Evolutionary conservation across 2,113 vertebrate genomes (phyloP), one percentile per base, ranked within the genome.

Genomic region (Macrotis lagotis): DNA sequence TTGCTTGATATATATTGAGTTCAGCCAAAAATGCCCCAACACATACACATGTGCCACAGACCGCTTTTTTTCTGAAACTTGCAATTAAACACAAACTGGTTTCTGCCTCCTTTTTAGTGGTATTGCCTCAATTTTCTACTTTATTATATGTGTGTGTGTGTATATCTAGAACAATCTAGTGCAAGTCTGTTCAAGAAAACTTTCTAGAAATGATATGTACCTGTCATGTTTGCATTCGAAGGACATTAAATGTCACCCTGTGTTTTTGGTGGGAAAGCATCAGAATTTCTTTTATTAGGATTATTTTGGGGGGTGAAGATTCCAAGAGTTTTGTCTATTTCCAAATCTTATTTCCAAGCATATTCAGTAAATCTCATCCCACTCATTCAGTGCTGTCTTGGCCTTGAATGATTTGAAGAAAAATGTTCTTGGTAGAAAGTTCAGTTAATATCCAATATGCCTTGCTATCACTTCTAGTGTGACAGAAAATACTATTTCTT

Each of bases 371-470:
- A 22, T 83, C n/a, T 44, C n/a, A 44, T 83, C 66, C 16, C n/a
- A 83, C 66, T 83, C 66, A 44, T 16, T 44, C 44, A 44, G 44
- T 24, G 66, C 19, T 44, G 66, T n/a, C 37, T 83, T 83, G 66
- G n/a, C 66, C 66, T 83, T 44, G n/a, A 44, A 24, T n/a, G 8
- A 83, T 83, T 66, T 83, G 37, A 83, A 83, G n/a, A 83, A 83
- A 94, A 49, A 37, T 93, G 50, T 19, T 92, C 91, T 83, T 3
- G 90, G 10, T 95, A 91, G 66, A 96, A 93, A 88, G 37, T 90
- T 22, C 48, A 91, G n/a, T 92, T 90, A 53, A 66, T 94, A 19
- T 96, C 91, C 83, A 93, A 48, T 93, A 92, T 95, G 74, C 48
- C 25, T 8, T 91, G 55, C 89, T 93, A 48, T 26, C 90, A 22